phyloP scores from a whole-genome alignment of 2,797 vertebrate species.

The Rhabdomys pumilio region DNA sequence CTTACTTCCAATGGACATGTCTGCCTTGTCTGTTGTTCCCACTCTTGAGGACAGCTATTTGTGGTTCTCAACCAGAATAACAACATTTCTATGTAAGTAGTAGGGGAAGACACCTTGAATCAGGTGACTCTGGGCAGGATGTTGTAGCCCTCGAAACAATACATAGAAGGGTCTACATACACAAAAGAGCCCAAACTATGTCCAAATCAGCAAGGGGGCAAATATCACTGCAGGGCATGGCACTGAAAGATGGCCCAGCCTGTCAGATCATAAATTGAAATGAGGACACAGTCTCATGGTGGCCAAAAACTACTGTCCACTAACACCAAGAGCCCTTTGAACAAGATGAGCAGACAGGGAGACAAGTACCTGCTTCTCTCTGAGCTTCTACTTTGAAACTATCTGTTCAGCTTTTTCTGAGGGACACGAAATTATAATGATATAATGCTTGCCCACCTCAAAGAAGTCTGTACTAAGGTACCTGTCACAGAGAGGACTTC shows the following conservation, averaged over 20 bases:
- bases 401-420: background rate
- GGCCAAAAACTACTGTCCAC: background rate
- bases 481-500: background rate
- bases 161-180: background rate
- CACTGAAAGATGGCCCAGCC: background rate
- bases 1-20: background rate
- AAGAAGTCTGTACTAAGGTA: background rate
- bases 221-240: background rate
- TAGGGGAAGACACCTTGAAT: background rate
- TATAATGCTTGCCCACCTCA: background rate
- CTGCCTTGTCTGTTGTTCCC: background rate
- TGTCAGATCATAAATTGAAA: background rate
- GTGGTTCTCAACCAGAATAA: background rate
- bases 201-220: background rate
- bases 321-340: background rate
- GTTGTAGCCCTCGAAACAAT: background rate
- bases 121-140: background rate
- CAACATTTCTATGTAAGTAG: background rate
- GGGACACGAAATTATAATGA: background rate
- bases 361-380: background rate
- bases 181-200: background rate
- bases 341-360: fast-evolving
- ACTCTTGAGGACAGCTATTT: too few relatives aligned
- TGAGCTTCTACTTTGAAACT: background rate
- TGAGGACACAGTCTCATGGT: background rate